Evolutionary conservation across 2,888 invertebrate species (phyloP), one percentile per base, ranked within the genome.

Genomic region (Teinopalpus imperialis): DNA sequence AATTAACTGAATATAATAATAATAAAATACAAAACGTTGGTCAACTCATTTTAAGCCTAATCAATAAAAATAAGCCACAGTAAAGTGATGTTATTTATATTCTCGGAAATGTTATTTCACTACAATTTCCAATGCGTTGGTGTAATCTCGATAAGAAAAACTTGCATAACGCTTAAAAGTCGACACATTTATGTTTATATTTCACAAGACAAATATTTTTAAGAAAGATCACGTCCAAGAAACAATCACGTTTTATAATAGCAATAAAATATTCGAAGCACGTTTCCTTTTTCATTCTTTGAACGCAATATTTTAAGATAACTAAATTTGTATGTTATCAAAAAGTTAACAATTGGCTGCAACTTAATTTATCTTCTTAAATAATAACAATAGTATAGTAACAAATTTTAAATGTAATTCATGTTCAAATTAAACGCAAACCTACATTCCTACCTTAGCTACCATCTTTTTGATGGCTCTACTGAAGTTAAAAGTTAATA

Each of bases 201-300:
- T 55, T 51, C 49, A 50, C 53, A 57, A 59, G 41, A 43, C 39
- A 49, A 52, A 45, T 51, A 46, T 54, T 56, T 56, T 13, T 54
- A 54, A 49, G 57, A 58, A 61, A 56, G 49, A 57, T 54, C 64
- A 64, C 64, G 63, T 64, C 51, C 47, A 35, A 31, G 31, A 53
- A 58, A 54, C 41, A 43, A 59, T 54, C 63, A 63, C 63, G 62
- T 63, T 51, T 52, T 43, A 35, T 35, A 35, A 29, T 42, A 42
- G 39, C 42, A 43, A 43, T 49, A 46, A 47, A 52, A 41, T 40
- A 48, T 35, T 16, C 43, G 9, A 30, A 50, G 49, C 63, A 63
- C 63, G 63, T 63, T 56, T 49, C 18, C 14, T 8, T 24, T 7
- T 13, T 32, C 24, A 40, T 35, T 50, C 36, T 27, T 43, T 48